These are phyloP conservation scores for Agelastica alni DNA, from an alignment of 2,888 invertebrate genomes.

Conservation along the genomic window DNA sequence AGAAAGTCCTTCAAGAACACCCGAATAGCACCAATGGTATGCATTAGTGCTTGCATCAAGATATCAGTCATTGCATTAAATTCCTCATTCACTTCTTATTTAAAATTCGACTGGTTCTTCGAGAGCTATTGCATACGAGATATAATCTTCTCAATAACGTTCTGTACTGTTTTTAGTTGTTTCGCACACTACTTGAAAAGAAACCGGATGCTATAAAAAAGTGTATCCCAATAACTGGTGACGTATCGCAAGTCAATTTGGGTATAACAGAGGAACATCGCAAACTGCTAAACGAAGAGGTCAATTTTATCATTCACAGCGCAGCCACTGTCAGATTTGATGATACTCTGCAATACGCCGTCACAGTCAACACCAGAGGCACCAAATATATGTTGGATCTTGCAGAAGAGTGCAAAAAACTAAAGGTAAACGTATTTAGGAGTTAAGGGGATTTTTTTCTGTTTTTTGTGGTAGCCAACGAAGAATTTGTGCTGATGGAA, in stretches of 20 bases:
- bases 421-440: slow-evolving; percentile 59
- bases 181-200: slow-evolving; percentile 68
- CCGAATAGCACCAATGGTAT: too few relatives aligned
- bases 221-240: slow-evolving; percentile 60
- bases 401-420: slow-evolving; percentile 46
- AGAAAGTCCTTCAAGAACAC: too few relatives aligned
- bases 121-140: too few relatives aligned
- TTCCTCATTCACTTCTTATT: too few relatives aligned
- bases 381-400: slow-evolving; percentile 48
- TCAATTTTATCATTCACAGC: slow-evolving; percentile 70
- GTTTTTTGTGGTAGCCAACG: too few relatives aligned
- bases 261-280: slow-evolving; percentile 57
- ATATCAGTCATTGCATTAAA: too few relatives aligned
- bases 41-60: too few relatives aligned
- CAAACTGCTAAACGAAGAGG: slow-evolving; percentile 57
- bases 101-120: too few relatives aligned
- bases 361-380: slow-evolving; percentile 66
- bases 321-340: slow-evolving; percentile 77
- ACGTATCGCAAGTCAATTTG: slow-evolving; percentile 56
- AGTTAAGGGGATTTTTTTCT: too few relatives aligned
- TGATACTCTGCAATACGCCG: slow-evolving; percentile 65
- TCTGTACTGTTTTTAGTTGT: too few relatives aligned
- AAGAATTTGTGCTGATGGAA: too few relatives aligned
- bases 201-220: slow-evolving; percentile 61
- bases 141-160: too few relatives aligned